Base-by-base conservation (phyloP, 2,113 vertebrate species). In the Aegotheles bennettii region DNA sequence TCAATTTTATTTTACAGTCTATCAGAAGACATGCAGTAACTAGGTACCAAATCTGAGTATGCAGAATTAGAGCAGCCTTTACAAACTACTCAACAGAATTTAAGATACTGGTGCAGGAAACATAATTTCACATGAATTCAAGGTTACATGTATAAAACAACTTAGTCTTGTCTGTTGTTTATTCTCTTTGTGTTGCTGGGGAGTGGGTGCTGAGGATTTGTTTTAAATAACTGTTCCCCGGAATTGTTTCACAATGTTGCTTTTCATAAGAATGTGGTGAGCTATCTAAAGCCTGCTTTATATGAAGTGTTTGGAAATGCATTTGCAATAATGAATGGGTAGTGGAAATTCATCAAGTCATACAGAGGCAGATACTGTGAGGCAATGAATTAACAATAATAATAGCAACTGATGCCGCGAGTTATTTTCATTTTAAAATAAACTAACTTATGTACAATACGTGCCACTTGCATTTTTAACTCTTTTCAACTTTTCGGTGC, bases 361-460 rank as follows among this genome's bases (percentile, higher is more conserved):
- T 82, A 97, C 94, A 96, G 96, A 93, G 94, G 95, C 88, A 95
- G 88, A 93, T 95, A 95, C 93, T 90, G 92, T 54, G 71, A 82
- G 84, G 76, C 71, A 95, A 95, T 88, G 93, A 96, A 98, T 96
- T 95, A 93, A 94, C 95, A 98, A 94, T 76, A 96, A 97, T 92
- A 95, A 94, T 73, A 96, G 86, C 95, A 93, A 93, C 60, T 71
- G 64, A 87, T 69, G 63, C 82, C 4, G 5, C 1, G 12, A 54
- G 68, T 95, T 97, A 93, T 97, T 98, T 97, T 97, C 85, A 94
- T 90, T 97, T 94, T 94, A 69, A 96, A 97, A 92, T 82, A 94
- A 97, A 94, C 91, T 50, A 85, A 68, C 73, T 93, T 16, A 5
- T 53, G 57, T 26, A 60, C 60, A 94, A 94, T 81, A 88, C 38